phyloP scores from a whole-genome alignment of 2,797 vertebrate genomes.

The Arctocebus calabarensis region DNA sequence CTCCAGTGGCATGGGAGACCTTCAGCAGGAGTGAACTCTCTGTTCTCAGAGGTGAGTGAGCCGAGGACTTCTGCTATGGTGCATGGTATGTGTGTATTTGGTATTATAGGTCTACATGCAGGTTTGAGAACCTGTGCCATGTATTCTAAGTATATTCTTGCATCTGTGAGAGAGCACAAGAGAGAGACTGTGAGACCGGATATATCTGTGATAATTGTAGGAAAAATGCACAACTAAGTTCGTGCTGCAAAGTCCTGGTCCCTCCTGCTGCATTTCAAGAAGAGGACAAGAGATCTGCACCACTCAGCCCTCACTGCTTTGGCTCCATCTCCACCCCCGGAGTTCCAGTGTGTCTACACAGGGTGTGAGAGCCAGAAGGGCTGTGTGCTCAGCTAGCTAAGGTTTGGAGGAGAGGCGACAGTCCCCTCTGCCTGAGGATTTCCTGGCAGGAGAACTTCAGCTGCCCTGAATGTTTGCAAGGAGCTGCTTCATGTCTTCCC shows the following conservation, averaged over 20 bases:
- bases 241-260: not conserved
- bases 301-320: not conserved
- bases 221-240: not conserved
- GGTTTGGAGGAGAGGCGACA: not conserved
- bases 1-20: not conserved
- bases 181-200: not conserved
- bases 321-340: not conserved
- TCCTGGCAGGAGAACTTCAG: constrained; percentile 23
- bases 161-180: not conserved
- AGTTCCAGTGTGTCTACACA: not conserved
- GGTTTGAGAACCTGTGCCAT: not conserved
- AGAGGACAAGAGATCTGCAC: not conserved
- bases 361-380: not conserved
- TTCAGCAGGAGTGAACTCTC: not conserved
- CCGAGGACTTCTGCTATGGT: not conserved
- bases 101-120: not conserved
- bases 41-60: not conserved
- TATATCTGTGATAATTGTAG: not conserved
- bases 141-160: not conserved
- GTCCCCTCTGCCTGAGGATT: not conserved
- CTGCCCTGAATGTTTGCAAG: not conserved
- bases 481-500: not conserved
- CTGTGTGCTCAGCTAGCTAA: not conserved
- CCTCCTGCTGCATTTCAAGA: constrained; percentile 21
- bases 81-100: not conserved